A percentile compares a stretch with the other conserved stretches of the same genome.
Evolutionary conservation across 2,113 vertebrate species (phyloP).

Genomic region (Turnix velox): DNA sequence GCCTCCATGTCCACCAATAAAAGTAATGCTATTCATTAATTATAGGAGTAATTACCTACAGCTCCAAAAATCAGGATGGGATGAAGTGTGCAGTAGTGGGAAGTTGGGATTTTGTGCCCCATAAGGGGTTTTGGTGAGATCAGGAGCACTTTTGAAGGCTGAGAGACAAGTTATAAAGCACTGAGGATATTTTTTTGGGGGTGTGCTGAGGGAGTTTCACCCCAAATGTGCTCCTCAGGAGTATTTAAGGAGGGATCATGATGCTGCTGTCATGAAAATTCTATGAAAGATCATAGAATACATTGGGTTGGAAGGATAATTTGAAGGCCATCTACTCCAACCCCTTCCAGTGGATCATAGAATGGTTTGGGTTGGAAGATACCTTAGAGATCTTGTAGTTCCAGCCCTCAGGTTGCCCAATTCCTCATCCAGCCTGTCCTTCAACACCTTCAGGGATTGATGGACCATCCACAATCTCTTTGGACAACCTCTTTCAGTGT

Average conservation of each 20-base stretch:
- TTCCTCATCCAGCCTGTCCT: no score
- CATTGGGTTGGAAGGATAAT: no score
- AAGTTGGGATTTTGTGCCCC: background rate
- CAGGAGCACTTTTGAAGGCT: background rate
- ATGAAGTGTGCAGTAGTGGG: background rate
- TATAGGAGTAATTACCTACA: conserved; percentile 50
- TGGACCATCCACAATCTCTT: no score
- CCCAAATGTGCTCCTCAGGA: background rate
- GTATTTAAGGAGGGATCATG: background rate
- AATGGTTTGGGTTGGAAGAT: no score
- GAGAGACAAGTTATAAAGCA: background rate
- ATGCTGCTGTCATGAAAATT: rapidly evolving
- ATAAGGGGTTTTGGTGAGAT: background rate
- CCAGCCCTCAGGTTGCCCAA: no score
- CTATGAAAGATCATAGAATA: no score
- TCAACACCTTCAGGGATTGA: no score
- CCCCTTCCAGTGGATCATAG: no score
- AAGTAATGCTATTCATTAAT: conserved; percentile 52
- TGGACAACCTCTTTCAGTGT: no score
- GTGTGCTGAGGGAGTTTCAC: background rate
- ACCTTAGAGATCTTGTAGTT: no score
- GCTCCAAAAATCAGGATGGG: background rate
- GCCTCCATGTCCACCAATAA: conserved; percentile 41
- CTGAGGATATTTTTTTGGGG: background rate
- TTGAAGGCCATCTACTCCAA: no score